These are phyloP conservation scores for Drosophila littoralis DNA, from an alignment of 1,140 invertebrate species.

Conservation along the genomic window DNA sequence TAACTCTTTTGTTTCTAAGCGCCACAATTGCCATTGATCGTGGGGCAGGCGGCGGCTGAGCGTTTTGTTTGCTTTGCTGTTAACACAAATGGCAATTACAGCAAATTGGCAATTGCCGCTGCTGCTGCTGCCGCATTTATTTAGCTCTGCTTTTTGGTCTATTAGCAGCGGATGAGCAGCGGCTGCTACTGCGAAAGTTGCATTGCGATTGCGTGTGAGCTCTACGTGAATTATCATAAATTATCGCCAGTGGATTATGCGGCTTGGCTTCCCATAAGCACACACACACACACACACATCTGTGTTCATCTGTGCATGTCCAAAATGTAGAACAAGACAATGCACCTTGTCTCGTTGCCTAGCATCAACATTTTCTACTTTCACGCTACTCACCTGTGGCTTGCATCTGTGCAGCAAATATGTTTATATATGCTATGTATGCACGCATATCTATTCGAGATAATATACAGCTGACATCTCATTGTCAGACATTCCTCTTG, in stretches of 20 bases:
- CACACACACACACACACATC: conserved; percentile 17
- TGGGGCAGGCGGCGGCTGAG: conserved; percentile 47
- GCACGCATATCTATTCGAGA: background rate
- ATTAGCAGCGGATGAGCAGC: conserved; percentile 56
- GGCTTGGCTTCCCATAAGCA: conserved; percentile 32
- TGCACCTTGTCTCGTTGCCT: conserved; percentile 19
- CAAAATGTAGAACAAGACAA: conserved; percentile 63
- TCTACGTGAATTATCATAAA: conserved; percentile 69
- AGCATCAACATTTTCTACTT: conserved; percentile 49
- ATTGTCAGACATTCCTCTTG: conserved; percentile 39
- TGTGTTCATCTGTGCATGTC: conserved; percentile 19
- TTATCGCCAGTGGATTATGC: conserved; percentile 71
- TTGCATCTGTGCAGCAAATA: background rate
- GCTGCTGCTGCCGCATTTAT: conserved; percentile 34
- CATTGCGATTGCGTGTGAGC: conserved; percentile 63
- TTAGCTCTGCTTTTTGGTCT: conserved; percentile 44
- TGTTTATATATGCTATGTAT: background rate
- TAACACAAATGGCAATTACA: conserved; percentile 77
- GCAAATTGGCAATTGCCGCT: conserved; percentile 55
- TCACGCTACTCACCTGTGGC: conserved; percentile 36
- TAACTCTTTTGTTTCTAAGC: conserved; percentile 41
- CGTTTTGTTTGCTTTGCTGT: conserved; percentile 71
- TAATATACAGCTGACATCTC: conserved; percentile 54
- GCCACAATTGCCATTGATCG: conserved; percentile 69
- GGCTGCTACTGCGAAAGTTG: conserved; percentile 54